Conservation (phyloP, 2,888 invertebrate genomes). For the Colletes collaris region DNA sequence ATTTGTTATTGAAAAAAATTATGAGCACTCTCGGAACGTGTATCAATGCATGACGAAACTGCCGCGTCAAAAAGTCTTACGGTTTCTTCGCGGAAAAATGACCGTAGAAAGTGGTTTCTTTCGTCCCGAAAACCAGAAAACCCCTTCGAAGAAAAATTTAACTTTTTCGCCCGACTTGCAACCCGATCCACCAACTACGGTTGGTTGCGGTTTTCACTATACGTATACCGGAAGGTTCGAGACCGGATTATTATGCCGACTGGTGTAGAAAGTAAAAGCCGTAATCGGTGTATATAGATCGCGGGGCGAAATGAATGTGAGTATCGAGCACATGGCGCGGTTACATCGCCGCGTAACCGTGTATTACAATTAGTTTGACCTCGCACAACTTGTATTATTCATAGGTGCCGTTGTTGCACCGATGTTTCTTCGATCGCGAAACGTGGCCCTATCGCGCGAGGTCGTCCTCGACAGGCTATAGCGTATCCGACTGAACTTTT, state of each 20-base stretch:
- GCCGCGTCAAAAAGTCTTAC: too few species aligned
- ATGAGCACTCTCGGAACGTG: too few species aligned
- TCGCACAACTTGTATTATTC: constrained; percentile 79
- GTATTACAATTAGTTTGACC: constrained; percentile 80
- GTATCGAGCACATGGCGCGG: constrained; percentile 72
- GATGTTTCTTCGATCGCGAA: constrained; percentile 35
- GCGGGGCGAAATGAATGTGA: constrained; percentile 72
- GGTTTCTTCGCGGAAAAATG: too few species aligned
- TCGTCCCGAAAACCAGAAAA: too few species aligned
- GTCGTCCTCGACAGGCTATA: not conserved
- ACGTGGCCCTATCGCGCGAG: constrained; percentile 47
- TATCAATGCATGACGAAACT: too few species aligned
- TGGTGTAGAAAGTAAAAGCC: constrained; percentile 64
- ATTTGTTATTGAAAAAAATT: too few species aligned
- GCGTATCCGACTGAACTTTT: not conserved
- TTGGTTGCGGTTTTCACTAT: constrained; percentile 23
- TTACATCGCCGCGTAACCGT: constrained; percentile 44
- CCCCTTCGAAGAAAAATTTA: too few species aligned
- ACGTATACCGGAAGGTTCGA: constrained; percentile 50
- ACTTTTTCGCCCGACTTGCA: not conserved
- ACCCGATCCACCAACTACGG: constrained; percentile 30
- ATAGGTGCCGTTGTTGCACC: constrained; percentile 52
- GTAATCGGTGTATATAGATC: constrained; percentile 56
- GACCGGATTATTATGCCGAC: constrained; percentile 55
- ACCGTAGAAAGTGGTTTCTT: too few species aligned